phyloP scores from a whole-genome alignment of 2,888 invertebrate species.

The Limenitis camilla region DNA sequence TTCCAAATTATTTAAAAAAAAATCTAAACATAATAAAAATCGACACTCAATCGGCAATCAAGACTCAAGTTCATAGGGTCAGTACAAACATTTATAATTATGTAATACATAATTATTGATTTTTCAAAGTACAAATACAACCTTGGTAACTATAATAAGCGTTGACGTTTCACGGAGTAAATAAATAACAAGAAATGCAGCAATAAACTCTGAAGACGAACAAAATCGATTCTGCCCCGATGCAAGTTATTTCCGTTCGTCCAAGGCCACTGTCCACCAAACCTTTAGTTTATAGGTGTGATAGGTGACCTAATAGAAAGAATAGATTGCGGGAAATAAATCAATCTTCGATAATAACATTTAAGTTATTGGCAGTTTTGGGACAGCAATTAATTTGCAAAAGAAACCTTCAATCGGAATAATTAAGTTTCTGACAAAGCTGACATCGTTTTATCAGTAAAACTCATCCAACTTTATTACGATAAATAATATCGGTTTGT shows the following conservation, averaged over 20 bases:
- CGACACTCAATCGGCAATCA: too few species aligned
- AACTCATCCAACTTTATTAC: too few species aligned
- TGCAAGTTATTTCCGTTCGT: constrained; percentile 62
- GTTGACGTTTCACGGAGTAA: constrained; percentile 4
- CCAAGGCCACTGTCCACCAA: constrained; percentile 40
- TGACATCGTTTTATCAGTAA: not conserved
- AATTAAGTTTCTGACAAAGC: not conserved
- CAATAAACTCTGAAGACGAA: constrained; percentile 44
- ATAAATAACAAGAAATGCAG: constrained; percentile 32
- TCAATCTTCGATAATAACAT: too few species aligned
- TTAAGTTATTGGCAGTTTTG: too few species aligned
- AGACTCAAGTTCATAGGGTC: not conserved
- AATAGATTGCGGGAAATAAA: too few species aligned
- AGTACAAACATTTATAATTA: too few species aligned
- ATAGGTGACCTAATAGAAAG: too few species aligned
- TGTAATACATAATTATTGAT: too few species aligned
- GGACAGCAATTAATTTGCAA: constrained; percentile 41
- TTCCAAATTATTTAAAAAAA: not conserved
- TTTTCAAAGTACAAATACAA: not conserved
- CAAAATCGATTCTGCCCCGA: constrained; percentile 61
- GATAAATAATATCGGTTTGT: not conserved
- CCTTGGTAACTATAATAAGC: not conserved
- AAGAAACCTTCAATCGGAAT: not conserved
- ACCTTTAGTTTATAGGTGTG: constrained; percentile 17
- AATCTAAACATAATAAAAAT: not conserved